phyloP scores from a whole-genome alignment of 2,113 vertebrate species.

The Orycteropus afer region DNA sequence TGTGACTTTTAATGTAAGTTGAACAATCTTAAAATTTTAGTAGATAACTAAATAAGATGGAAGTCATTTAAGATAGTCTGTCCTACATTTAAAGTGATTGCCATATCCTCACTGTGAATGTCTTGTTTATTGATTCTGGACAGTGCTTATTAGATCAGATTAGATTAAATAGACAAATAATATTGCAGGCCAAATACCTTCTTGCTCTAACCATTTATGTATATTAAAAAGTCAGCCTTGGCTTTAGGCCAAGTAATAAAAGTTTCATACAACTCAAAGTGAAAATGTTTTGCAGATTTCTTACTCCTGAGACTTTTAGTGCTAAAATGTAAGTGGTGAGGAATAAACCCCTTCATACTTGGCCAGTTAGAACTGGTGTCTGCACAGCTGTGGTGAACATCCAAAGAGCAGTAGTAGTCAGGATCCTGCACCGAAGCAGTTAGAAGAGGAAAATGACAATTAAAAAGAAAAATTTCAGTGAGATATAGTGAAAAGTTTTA shows the following conservation, averaged over 20 bases:
- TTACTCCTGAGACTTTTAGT: not conserved
- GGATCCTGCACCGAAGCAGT: not conserved
- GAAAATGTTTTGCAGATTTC: constrained; percentile 35
- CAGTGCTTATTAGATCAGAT: not conserved
- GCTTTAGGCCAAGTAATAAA: constrained; percentile 26
- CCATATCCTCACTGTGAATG: not conserved
- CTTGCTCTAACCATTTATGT: constrained; percentile 24
- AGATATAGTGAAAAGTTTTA: not conserved
- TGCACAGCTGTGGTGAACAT: not conserved
- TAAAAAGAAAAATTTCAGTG: not conserved
- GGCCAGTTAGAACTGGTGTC: not conserved
- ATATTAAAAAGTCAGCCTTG: not conserved
- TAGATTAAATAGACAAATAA: not conserved
- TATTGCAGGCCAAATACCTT: not conserved
- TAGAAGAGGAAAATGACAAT: not conserved
- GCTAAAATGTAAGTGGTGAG: not conserved
- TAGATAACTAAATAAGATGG: not conserved
- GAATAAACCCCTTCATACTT: constrained; percentile 10
- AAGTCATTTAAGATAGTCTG: not conserved
- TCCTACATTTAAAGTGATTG: not conserved
- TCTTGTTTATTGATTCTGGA: constrained; percentile 6
- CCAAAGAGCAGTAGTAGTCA: not conserved
- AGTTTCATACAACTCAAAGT: constrained; percentile 55
- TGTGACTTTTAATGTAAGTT: not conserved
- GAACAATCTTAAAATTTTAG: not conserved